These are phyloP conservation scores for Liasis olivaceus DNA, from an alignment of 2,797 vertebrate species.

Conservation along the genomic window DNA sequence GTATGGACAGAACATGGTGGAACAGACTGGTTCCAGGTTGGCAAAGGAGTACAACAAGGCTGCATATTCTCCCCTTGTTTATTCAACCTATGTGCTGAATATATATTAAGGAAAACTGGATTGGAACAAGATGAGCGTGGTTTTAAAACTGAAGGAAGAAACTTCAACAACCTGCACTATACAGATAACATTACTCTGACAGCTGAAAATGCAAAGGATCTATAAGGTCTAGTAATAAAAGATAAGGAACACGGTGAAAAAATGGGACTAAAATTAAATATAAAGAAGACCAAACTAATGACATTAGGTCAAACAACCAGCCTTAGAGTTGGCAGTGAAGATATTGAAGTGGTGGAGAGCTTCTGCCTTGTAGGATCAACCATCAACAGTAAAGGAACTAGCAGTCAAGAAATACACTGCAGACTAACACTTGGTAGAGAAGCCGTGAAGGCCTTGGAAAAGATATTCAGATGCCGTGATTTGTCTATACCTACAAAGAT, in stretches of 20 bases:
- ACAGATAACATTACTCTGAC: background rate
- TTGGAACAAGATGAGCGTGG: background rate
- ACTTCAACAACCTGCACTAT: background rate
- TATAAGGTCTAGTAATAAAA: background rate
- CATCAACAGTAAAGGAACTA: background rate
- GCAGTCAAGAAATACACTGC: background rate
- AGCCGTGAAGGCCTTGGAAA: background rate
- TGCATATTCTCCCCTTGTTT: background rate
- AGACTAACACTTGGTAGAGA: background rate
- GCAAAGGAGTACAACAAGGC: background rate
- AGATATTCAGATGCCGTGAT: background rate
- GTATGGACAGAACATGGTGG: background rate
- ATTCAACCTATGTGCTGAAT: background rate
- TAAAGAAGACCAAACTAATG: background rate
- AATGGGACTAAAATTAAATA: background rate
- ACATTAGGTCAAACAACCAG: background rate
- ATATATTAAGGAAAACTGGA: background rate
- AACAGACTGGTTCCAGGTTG: background rate
- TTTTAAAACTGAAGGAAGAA: background rate
- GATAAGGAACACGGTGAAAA: background rate
- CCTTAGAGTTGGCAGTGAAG: background rate
- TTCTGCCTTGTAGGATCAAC: background rate
- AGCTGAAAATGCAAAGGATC: background rate
- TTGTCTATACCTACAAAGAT: background rate
- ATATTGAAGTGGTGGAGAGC: background rate